Evolutionary conservation across 2,797 vertebrate genomes (phyloP).

Genomic region (Sebastiscus albofasciatus): DNA sequence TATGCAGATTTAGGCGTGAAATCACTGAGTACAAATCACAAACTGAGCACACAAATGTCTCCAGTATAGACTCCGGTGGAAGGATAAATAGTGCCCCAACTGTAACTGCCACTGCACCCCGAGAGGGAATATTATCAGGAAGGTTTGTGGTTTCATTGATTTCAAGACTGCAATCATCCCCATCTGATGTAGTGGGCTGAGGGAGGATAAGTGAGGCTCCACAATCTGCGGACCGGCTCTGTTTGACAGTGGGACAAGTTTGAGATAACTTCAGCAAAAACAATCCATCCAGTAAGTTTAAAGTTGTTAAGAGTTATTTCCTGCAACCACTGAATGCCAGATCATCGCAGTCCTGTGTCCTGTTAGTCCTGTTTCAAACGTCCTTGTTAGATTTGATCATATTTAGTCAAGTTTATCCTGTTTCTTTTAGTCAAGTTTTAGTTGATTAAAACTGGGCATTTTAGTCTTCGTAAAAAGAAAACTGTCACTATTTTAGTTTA

Average conservation of each 20-base stretch:
- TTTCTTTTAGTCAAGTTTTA: not conserved
- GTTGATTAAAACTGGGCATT: not conserved
- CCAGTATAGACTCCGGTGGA: constrained; percentile 28
- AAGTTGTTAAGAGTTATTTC: constrained; percentile 26
- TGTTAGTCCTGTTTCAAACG: not conserved
- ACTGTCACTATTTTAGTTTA: not conserved
- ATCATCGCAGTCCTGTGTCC: not conserved
- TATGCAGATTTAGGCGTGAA: constrained; percentile 14
- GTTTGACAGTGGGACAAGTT: constrained; percentile 56
- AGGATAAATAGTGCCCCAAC: constrained; percentile 57
- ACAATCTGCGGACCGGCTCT: constrained; percentile 35
- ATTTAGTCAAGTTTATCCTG: not conserved
- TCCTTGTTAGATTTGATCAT: not conserved
- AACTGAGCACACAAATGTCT: constrained; percentile 19
- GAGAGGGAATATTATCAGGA: constrained; percentile 80
- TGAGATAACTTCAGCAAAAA: constrained; percentile 50
- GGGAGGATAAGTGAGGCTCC: constrained; percentile 64
- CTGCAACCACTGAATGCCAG: constrained; percentile 8
- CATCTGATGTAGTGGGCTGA: constrained; percentile 81
- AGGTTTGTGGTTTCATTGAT: constrained; percentile 86
- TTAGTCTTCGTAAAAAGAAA: not conserved
- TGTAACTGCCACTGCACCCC: constrained; percentile 67
- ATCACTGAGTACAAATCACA: not conserved
- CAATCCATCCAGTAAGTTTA: constrained; percentile 12
- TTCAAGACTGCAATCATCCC: constrained; percentile 79